A percentile compares a stretch with the other conserved stretches of the same genome.
Conservation (phyloP, 1,140 invertebrate species). For the Orius insidiosus region DNA sequence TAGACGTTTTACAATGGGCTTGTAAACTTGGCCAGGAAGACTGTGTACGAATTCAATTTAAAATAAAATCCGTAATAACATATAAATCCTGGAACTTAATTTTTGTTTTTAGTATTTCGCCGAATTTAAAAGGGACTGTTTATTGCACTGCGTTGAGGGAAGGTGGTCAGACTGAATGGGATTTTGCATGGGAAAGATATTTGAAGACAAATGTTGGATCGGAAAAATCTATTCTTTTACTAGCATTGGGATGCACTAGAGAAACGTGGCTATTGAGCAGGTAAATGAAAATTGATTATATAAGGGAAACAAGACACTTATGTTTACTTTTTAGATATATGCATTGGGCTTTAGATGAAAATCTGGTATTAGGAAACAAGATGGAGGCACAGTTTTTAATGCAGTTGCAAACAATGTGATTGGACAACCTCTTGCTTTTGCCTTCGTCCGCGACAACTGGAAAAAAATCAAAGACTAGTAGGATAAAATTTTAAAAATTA, state of each 20-base stretch:
- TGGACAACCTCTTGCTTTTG: slow-evolving; percentile 54
- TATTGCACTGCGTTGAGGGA: slow-evolving; percentile 69
- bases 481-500: slow-evolving; percentile 24
- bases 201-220: slow-evolving; percentile 48
- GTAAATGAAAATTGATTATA: too few species aligned
- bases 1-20: slow-evolving; percentile 46
- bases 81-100: too few species aligned
- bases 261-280: slow-evolving; percentile 59
- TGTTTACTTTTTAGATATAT: slow-evolving; percentile 45
- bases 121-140: slow-evolving; percentile 58
- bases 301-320: too few species aligned
- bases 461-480: slow-evolving; percentile 47
- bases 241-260: slow-evolving; percentile 57
- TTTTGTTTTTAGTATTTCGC: slow-evolving; percentile 53
- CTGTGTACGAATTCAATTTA: slow-evolving; percentile 48
- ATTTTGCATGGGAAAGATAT: slow-evolving; percentile 66
- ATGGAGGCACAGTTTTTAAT: slow-evolving; percentile 50
- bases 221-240: slow-evolving; percentile 54
- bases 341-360: slow-evolving; percentile 45
- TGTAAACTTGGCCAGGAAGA: slow-evolving; percentile 48
- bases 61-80: slow-evolving; percentile 25
- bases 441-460: slow-evolving; percentile 55
- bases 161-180: slow-evolving; percentile 66
- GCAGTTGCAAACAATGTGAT: slow-evolving; percentile 49
- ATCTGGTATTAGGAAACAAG: slow-evolving; percentile 66